Conservation (phyloP, 2,113 vertebrate species). For the Balaeniceps rex region DNA sequence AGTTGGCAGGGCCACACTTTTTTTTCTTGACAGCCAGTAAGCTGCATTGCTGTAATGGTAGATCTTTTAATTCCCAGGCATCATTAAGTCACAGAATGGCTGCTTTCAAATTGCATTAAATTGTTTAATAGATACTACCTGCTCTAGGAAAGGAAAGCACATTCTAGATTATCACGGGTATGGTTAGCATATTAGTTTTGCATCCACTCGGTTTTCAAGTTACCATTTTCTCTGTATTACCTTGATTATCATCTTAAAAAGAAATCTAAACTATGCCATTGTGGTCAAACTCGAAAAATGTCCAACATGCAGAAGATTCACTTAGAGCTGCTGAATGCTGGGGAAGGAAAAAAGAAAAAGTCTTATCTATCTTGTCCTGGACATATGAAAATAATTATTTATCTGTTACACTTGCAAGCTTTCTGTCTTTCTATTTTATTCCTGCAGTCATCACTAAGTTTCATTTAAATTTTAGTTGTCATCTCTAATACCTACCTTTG, state of each 20-base stretch:
- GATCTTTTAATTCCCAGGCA: not conserved
- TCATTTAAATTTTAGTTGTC: not conserved
- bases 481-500: not conserved
- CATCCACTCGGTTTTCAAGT: not conserved
- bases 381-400: not conserved
- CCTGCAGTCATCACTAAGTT: not conserved
- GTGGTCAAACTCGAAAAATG: not conserved
- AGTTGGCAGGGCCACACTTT: not conserved
- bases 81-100: not conserved
- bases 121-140: not conserved
- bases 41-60: not conserved
- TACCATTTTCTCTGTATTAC: not conserved
- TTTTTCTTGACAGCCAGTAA: not conserved
- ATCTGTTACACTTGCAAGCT: not conserved
- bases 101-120: not conserved
- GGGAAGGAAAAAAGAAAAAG: not conserved
- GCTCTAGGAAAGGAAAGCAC: not conserved
- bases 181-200: not conserved
- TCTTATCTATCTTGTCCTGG: not conserved
- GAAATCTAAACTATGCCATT: not conserved
- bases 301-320: not conserved
- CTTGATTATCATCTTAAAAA: not conserved
- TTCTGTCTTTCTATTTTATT: not conserved
- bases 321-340: not conserved
- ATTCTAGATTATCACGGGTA: not conserved